phyloP scores from a whole-genome alignment of 2,888 invertebrate species.

The Trileptium ribeirensis region DNA sequence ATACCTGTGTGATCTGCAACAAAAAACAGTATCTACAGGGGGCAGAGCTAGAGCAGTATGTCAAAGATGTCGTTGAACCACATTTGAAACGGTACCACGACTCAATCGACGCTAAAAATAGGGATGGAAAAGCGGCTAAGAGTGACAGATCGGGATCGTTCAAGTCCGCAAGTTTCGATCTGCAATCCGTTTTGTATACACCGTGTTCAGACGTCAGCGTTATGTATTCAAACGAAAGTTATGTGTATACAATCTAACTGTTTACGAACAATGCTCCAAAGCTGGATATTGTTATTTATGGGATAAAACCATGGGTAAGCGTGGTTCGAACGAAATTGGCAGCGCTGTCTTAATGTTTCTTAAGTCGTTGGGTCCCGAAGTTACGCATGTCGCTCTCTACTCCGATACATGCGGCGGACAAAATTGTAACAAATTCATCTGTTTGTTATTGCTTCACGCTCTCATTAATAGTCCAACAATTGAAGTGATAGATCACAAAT shows the following conservation, averaged over 20 bases:
- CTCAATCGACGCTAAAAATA: not conserved
- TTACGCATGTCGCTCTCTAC: not conserved
- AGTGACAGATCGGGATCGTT: not conserved
- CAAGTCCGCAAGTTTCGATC: constrained; percentile 6
- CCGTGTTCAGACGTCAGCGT: constrained; percentile 6
- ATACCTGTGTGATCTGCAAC: not conserved
- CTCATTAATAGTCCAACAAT: not conserved
- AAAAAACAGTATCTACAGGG: not conserved
- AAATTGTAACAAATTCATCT: no score
- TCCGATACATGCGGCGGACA: constrained; percentile 13
- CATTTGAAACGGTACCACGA: not conserved
- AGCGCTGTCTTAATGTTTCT: not conserved
- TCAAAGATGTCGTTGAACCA: not conserved
- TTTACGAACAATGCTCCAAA: not conserved
- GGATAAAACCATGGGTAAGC: not conserved
- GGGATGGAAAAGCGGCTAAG: not conserved
- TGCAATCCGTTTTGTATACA: constrained; percentile 11
- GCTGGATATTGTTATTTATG: constrained; percentile 17
- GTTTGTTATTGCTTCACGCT: not conserved
- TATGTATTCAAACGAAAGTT: constrained; percentile 20
- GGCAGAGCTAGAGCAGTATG: not conserved
- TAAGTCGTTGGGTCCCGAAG: not conserved
- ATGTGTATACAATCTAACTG: constrained; percentile 10
- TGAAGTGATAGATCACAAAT: not conserved
- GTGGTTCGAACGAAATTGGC: constrained; percentile 14